Base-by-base conservation (phyloP, 2,113 vertebrate genomes). In the Cyanoderma ruficeps region DNA sequence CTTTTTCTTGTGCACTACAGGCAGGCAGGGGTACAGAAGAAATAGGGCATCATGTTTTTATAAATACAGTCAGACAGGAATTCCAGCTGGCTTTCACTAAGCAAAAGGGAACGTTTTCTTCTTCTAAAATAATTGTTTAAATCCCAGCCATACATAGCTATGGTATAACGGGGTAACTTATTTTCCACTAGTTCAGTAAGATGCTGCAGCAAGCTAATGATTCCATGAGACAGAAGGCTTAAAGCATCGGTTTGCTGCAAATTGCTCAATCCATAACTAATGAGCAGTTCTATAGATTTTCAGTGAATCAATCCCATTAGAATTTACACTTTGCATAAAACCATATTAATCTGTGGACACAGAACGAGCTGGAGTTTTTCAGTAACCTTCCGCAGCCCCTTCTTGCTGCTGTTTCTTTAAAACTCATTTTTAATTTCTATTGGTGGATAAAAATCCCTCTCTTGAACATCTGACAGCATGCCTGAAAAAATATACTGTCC, bases 201-300 rank as follows among this genome's bases (percentile, higher is more conserved):
- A 70, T 55, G 52, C 42, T 79, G 74, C 27, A 88, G 85, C 47
- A 96, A 86, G 50, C 52, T 64, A 91, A 88, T 93, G 81, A 68
- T 86, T 92, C 83, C 59, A 79, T 52, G 88, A 76, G 85, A 91
- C 52, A 81, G 88, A 65, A 3, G 0, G 64, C 91, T 94, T 84
- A 93, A 82, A 96, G 61, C 70, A 95, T 85, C 1, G 39, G 93
- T 84, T 95, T 95, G 71, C 83, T 91, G 83, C 91, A 94, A 84
- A 89, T 91, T 95, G 77, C 67, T 91, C 76, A 87, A 69, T 55
- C 90, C 67, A 57, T 96, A 94, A 57, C 52, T 86, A 90, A 90
- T 95, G 87, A 95, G 70, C 50, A 87, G 83, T 53, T 74, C 74
- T 83, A 83, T 65, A 75, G 81, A 52, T 96, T 70, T 93, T 80